These are phyloP conservation scores for Mugil cephalus DNA, from an alignment of 2,113 vertebrate genomes.

Conservation along the genomic window DNA sequence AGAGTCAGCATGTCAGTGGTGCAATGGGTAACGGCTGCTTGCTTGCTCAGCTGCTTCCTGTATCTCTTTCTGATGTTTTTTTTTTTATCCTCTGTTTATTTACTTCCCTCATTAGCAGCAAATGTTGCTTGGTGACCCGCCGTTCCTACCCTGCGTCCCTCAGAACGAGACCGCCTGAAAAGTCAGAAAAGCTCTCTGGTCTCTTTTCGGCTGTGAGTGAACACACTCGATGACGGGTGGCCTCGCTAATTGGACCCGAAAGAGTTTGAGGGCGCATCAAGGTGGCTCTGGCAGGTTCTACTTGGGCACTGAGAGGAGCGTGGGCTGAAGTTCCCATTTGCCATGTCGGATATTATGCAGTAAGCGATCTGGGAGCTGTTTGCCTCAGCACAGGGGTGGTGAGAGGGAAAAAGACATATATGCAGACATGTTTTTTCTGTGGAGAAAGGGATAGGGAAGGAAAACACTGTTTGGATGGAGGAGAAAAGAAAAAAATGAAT, in stretches of 20 bases:
- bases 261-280: conserved; percentile 40
- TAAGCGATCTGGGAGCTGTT: conserved; percentile 35
- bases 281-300: conserved; percentile 31
- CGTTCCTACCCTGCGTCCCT: conserved; percentile 4
- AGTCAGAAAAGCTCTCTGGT: conserved; percentile 45
- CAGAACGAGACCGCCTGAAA: conserved; percentile 9
- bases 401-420: conserved; percentile 20
- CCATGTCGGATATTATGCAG: conserved; percentile 21
- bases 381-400: conserved; percentile 27
- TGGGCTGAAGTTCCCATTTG: conserved; percentile 44
- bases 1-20: background rate
- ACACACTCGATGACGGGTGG: conserved; percentile 21
- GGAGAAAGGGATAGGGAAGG: background rate
- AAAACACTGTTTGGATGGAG: background rate
- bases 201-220: conserved; percentile 34
- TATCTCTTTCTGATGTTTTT: background rate
- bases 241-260: conserved; percentile 60
- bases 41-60: conserved; percentile 8
- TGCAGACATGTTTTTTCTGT: background rate
- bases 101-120: conserved; percentile 54
- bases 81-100: conserved; percentile 16
- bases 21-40: background rate
- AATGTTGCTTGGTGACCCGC: conserved; percentile 34
- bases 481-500: background rate
- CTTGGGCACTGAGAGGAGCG: conserved; percentile 33